These are phyloP conservation scores for Drosophila atroscutellata DNA, from an alignment of 2,888 invertebrate genomes.

Conservation along the genomic window DNA sequence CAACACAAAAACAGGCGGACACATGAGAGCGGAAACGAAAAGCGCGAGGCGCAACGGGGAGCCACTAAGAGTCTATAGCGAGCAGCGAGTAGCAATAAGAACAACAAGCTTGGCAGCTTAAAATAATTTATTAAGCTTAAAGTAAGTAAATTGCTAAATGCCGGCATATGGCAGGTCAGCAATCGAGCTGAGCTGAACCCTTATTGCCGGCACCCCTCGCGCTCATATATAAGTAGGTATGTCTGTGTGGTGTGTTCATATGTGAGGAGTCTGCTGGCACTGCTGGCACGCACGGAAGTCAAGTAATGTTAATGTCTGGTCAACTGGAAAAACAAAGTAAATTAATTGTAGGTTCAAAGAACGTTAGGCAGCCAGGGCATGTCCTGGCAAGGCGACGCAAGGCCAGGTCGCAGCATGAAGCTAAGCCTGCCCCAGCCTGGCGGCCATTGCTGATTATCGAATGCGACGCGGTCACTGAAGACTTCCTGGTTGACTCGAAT, in stretches of 20 bases:
- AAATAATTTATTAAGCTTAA: conserved; percentile 81
- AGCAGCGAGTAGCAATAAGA: conserved; percentile 37
- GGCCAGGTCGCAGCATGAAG: conserved; percentile 35
- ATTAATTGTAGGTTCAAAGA: conserved; percentile 82
- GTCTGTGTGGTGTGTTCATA: conserved; percentile 19
- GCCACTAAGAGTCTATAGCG: conserved; percentile 1
- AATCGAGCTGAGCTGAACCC: conserved; percentile 54
- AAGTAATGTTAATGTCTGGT: conserved; percentile 82
- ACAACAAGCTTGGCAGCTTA: conserved; percentile 72
- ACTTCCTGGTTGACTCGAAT: conserved; percentile 72
- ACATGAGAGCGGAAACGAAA: conserved; percentile 9
- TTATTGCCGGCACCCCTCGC: conserved; percentile 1
- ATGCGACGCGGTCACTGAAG: conserved; percentile 80
- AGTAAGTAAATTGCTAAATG: conserved; percentile 77
- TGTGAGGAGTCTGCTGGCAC: conserved; percentile 27
- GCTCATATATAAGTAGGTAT: neutral
- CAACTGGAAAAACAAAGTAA: conserved; percentile 83
- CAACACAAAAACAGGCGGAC: conserved; percentile 40
- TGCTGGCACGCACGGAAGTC: conserved; percentile 74
- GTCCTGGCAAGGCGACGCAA: conserved; percentile 7
- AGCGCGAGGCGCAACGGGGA: conserved; percentile 4
- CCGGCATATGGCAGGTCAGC: conserved; percentile 79
- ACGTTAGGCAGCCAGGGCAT: conserved; percentile 41
- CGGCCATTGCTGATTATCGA: conserved; percentile 74
- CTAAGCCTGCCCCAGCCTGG: conserved; percentile 38